Percentiles rank a stretch among this genome's conserved stretches.
phyloP scores from a whole-genome alignment of 2,888 invertebrate species.

The Oasisia sp. region DNA sequence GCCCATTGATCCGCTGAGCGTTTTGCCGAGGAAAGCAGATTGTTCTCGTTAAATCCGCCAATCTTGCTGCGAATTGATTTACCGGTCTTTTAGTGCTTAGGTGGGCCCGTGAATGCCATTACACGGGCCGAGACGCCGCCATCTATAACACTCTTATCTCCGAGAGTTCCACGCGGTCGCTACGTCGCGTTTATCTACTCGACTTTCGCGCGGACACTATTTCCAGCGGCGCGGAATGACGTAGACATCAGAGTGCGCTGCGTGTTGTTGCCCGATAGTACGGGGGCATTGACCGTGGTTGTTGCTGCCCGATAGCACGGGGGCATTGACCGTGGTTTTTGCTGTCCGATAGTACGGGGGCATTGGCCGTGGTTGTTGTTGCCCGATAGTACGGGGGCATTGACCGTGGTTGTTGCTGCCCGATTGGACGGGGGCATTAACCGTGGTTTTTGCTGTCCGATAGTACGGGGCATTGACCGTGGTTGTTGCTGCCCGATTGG shows the following conservation, averaged over 20 bases:
- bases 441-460: too few relatives aligned
- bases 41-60: constrained; percentile 3
- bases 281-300: not conserved
- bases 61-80: constrained; percentile 2
- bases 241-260: not conserved
- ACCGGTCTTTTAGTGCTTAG: not conserved
- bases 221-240: not conserved
- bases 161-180: not conserved
- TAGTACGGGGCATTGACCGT: too few relatives aligned
- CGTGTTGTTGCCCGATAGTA: not conserved
- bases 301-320: not conserved
- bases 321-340: not conserved
- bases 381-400: not conserved
- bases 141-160: not conserved
- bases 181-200: not conserved
- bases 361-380: not conserved
- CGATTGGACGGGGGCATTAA: too few relatives aligned
- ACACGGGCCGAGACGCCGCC: not conserved
- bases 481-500: too few relatives aligned
- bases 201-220: not conserved
- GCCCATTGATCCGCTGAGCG: not conserved
- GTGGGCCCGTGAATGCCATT: not conserved
- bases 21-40: not conserved
- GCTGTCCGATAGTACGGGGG: not conserved
- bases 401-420: not conserved